These are phyloP conservation scores for Tetrao urogallus DNA, from an alignment of 2,113 vertebrate genomes.

Conservation along the genomic window DNA sequence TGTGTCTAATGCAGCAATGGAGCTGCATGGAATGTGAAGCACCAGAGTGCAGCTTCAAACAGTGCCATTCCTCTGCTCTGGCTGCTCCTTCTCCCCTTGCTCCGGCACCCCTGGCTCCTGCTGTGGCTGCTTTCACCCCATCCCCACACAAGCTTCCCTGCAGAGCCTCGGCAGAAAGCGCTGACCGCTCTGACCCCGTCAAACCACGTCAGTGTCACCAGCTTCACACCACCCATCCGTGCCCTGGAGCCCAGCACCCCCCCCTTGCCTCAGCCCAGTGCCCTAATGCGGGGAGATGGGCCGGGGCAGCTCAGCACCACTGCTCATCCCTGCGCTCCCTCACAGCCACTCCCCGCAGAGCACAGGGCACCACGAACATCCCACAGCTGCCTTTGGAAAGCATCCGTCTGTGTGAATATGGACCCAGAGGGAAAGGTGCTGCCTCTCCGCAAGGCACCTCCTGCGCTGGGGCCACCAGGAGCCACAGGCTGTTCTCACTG, in stretches of 20 bases:
- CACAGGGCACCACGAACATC: neutral
- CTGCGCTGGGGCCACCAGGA: no score
- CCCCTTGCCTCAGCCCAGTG: rapidly evolving
- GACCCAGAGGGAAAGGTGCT: neutral
- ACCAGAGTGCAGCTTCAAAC: neutral
- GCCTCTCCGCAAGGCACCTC: neutral
- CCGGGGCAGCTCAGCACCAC: rapidly evolving
- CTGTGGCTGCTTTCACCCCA: no score
- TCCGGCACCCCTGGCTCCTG: rapidly evolving
- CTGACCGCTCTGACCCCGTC: neutral
- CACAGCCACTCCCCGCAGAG: neutral
- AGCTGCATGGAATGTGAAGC: no score
- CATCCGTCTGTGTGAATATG: rapidly evolving
- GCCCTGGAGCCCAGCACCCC: neutral
- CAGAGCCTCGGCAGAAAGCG: rapidly evolving
- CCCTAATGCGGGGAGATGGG: neutral
- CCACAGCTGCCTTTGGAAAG: rapidly evolving
- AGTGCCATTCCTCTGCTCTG: no score
- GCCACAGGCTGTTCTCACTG: no score
- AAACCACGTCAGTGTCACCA: neutral
- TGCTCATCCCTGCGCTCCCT: neutral
- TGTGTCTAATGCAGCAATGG: neutral
- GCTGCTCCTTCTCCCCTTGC: neutral
- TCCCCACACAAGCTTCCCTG: rapidly evolving
- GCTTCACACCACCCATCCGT: rapidly evolving